phyloP scores from a whole-genome alignment of 2,113 vertebrate genomes.

The Sus scrofa region T2T-Sscrofa CM000827.6:48654001-48654500 shows the following conservation, averaged over 20 bases:
- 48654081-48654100: neutral
- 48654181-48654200: neutral
- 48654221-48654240: fast-evolving
- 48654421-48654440: neutral
- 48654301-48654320: neutral
- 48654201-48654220: neutral
- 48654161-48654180: neutral
- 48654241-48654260: fast-evolving
- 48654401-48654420: too few species aligned
- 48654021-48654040: neutral
- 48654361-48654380: neutral
- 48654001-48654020: too few species aligned
- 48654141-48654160: neutral
- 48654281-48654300: neutral
- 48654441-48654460: neutral
- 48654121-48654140: neutral
- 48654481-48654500: neutral
- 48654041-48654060: neutral
- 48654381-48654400: neutral
- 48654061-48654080: neutral
- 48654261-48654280: neutral
- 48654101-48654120: neutral
- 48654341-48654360: neutral
- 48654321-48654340: neutral
- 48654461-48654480: neutral